Conservation (phyloP, 2,888 invertebrate genomes). For the Amorpha juglandis region DNA sequence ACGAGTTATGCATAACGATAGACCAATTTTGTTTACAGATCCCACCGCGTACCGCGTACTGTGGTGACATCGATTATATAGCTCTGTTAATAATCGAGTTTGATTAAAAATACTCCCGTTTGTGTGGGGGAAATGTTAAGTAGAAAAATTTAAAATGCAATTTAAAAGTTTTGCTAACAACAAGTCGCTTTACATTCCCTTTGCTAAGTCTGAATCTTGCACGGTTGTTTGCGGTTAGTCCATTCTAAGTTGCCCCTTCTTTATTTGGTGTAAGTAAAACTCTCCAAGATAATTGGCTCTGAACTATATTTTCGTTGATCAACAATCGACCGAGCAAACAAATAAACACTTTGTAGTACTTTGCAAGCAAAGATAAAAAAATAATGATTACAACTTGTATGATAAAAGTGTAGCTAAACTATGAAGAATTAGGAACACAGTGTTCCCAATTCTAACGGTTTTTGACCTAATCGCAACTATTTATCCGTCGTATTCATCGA, state of each 20-base stretch:
- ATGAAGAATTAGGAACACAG: constrained; percentile 17
- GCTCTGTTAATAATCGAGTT: constrained; percentile 39
- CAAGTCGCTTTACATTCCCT: constrained; percentile 76
- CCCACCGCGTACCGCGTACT: background rate
- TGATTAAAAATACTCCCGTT: constrained; percentile 48
- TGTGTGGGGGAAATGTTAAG: constrained; percentile 67
- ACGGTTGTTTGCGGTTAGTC: constrained; percentile 66
- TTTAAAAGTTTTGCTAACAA: constrained; percentile 77
- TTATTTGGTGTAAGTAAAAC: constrained; percentile 60
- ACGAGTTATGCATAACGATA: constrained; percentile 29
- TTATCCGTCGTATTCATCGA: constrained; percentile 37
- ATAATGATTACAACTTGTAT: constrained; percentile 15
- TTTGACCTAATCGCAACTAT: constrained; percentile 30
- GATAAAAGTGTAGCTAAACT: constrained; percentile 22
- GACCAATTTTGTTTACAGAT: constrained; percentile 27
- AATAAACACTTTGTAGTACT: constrained; percentile 20
- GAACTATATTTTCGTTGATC: constrained; percentile 36
- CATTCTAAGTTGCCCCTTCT: constrained; percentile 62
- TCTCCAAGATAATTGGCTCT: constrained; percentile 56
- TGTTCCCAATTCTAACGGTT: background rate
- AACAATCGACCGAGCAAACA: constrained; percentile 18
- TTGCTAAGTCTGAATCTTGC: constrained; percentile 68
- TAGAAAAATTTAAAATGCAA: constrained; percentile 79
- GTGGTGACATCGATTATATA: constrained; percentile 4
- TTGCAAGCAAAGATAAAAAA: constrained; percentile 20